These are phyloP conservation scores for Semotilus atromaculatus DNA, from an alignment of 2,797 vertebrate genomes.

Conservation along the genomic window DNA sequence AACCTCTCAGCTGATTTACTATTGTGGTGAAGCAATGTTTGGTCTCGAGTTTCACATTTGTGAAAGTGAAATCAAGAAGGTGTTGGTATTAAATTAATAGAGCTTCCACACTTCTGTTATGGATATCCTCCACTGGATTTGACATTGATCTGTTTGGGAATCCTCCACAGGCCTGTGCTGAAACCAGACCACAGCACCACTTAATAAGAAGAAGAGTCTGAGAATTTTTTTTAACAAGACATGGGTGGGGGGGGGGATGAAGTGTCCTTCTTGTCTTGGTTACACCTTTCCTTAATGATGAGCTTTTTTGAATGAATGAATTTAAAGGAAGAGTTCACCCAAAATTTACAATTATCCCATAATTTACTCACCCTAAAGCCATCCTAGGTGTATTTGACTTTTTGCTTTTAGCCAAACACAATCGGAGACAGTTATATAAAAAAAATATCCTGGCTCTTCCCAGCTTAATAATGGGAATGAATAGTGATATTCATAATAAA, in stretches of 20 bases:
- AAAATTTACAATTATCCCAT: too few relatives aligned
- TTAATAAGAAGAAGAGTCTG: constrained; percentile 70
- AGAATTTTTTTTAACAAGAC: constrained; percentile 37
- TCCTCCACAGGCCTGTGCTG: constrained; percentile 66
- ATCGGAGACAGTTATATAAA: too few relatives aligned
- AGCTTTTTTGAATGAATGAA: neutral
- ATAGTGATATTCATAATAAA: too few relatives aligned
- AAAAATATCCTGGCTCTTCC: too few relatives aligned
- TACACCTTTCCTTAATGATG: neutral
- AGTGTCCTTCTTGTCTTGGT: neutral
- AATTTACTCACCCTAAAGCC: too few relatives aligned
- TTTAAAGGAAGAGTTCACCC: too few relatives aligned
- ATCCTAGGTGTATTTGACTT: too few relatives aligned
- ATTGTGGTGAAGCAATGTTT: constrained; percentile 62
- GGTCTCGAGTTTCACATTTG: constrained; percentile 71
- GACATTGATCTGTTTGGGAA: constrained; percentile 78
- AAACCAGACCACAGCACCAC: constrained; percentile 75
- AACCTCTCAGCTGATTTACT: constrained; percentile 59
- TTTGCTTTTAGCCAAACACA: too few relatives aligned
- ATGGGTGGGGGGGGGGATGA: neutral
- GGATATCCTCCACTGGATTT: constrained; percentile 69
- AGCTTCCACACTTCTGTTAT: constrained; percentile 73
- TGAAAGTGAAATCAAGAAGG: constrained; percentile 66
- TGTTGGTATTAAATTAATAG: constrained; percentile 81
- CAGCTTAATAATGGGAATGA: too few relatives aligned